Evolutionary conservation across 2,113 vertebrate species (phyloP).

Genomic region (Corapipo altera): DNA sequence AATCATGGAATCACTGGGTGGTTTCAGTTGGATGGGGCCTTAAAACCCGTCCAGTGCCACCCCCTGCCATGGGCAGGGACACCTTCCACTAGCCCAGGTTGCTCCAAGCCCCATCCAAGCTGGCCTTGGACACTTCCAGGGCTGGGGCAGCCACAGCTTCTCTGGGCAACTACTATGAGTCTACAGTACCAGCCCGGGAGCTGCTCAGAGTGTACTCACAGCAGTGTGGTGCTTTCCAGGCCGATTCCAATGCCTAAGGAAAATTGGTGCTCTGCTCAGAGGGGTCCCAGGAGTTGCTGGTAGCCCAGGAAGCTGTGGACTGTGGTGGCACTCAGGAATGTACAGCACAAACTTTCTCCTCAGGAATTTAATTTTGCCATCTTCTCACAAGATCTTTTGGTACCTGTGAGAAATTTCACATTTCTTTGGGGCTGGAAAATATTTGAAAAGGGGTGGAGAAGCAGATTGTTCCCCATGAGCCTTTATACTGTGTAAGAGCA

Average conservation of each 20-base stretch:
- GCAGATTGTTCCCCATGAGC: not conserved
- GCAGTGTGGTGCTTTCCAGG: not conserved
- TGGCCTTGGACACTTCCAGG: not conserved
- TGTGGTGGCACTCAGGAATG: not conserved
- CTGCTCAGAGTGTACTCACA: not conserved
- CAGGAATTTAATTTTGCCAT: not conserved
- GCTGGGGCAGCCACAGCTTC: not conserved
- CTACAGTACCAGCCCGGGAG: not conserved
- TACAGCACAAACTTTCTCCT: not conserved
- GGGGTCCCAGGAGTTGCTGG: not conserved
- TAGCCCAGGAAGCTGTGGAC: not conserved
- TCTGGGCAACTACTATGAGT: not conserved
- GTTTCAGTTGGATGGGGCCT: not conserved
- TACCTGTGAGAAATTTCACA: not conserved
- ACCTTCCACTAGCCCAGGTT: rapidly evolving
- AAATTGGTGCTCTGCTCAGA: not conserved
- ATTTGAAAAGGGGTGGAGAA: not conserved
- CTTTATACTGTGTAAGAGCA: not conserved
- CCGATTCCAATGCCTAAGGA: not conserved
- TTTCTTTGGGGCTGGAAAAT: not conserved
- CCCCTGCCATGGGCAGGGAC: not conserved
- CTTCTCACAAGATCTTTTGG: not conserved
- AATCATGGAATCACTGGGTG: not conserved
- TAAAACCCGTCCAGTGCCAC: not conserved
- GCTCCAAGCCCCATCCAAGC: rapidly evolving